Evolutionary conservation across 2,113 vertebrate genomes (phyloP), one percentile per base, ranked within the genome.

Genomic region (Rhadina sibilatrix): DNA sequence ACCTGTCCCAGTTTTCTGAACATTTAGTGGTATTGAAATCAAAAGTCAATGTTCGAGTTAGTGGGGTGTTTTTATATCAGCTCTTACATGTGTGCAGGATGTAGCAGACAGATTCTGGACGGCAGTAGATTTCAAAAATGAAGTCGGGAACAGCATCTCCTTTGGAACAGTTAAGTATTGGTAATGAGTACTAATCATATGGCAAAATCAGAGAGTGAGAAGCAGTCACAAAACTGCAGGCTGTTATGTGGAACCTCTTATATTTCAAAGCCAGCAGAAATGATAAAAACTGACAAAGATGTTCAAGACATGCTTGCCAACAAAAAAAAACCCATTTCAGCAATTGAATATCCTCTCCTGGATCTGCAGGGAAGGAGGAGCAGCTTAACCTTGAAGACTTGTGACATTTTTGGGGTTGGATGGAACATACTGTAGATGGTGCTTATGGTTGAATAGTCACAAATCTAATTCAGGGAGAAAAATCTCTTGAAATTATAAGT

Each of bases 181-280:
- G n/a, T 94, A 79, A 91, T 83, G 89, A 96, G 69, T 76, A 60
- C 53, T 95, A 94, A 94, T 97, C 88, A 92, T 77, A 86, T 83
- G 68, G 84, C n/a, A 85, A 85, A 85, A 70, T 90, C 90, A 66
- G 66, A 82, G 80, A 93, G 42, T 85, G 59, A 88, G 59, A 96
- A 90, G 42, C n/a, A 69, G 50, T 93, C 78, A 71, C 68, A 83
- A 87, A 93, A 70, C 78, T 90, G 46, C 78, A 90, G 84, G 50
- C 75, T 95, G 61, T 53, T 95, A 59, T 37, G 44, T 50, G 40
- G 74, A 95, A 77, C 33, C 59, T 90, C 56, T 90, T 90, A 59
- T 60, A 42, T 92, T 97, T 95, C 56, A 65, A 94, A 96, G 84
- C 49, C 60, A 76, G 59, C 24, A 65, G 40, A 79, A 94, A 14